Evolutionary conservation across 2,113 vertebrate species (phyloP).

Genomic region (Cyprinus carpio): DNA sequence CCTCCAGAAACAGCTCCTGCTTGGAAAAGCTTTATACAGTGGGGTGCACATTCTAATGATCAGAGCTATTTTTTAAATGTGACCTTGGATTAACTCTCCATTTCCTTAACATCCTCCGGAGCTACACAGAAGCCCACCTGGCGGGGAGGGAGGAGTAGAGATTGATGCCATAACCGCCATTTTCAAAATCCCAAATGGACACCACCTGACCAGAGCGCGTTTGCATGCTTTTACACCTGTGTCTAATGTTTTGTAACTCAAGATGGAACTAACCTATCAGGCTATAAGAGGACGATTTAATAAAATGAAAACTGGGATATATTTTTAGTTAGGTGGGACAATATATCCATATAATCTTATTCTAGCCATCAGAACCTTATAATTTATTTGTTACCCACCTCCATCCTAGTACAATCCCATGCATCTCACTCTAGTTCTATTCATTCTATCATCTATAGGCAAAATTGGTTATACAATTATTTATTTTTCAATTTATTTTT

Average conservation of each 20-base stretch:
- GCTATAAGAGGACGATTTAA: background rate
- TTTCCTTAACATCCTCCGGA: constrained; percentile 23
- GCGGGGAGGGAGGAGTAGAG: constrained; percentile 18
- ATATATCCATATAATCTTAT: background rate
- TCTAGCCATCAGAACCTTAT: background rate
- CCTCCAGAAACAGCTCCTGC: constrained; percentile 30
- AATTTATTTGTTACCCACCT: too few species aligned
- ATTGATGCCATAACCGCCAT: constrained; percentile 23
- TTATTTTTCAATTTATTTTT: too few species aligned
- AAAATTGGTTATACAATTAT: too few species aligned
- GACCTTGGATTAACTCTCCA: constrained; percentile 54
- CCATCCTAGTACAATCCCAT: too few species aligned
- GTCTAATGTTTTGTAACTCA: background rate
- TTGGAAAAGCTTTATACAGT: constrained; percentile 51
- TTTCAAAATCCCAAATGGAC: constrained; percentile 52
- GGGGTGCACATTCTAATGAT: constrained; percentile 41
- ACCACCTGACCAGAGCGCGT: constrained; percentile 4
- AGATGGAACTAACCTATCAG: background rate
- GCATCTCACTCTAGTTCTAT: too few species aligned
- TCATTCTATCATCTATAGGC: too few species aligned
- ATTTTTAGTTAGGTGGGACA: background rate
- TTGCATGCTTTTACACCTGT: background rate
- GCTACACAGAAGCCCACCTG: background rate
- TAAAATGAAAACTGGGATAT: background rate
- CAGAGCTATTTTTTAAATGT: constrained; percentile 52